Conservation (phyloP, 35 echinoderm and acorn worm species). For the Chiridota heheva region DNA sequence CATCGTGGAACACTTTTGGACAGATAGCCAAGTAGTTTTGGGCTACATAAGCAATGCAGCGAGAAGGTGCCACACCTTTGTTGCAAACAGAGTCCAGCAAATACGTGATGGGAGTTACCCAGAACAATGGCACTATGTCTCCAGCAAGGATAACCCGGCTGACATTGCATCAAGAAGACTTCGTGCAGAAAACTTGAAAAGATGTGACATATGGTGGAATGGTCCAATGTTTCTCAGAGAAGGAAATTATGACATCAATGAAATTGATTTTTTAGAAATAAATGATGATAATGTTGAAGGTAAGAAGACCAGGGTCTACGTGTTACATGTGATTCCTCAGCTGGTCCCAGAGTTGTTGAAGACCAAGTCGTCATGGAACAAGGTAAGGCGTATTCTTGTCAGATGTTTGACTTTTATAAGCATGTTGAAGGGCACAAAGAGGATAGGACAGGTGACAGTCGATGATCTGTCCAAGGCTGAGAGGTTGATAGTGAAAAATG, state of each 20-base stretch:
- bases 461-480: constrained; percentile 40
- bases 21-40: constrained; percentile 68
- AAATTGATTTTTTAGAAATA: not conserved
- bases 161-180: constrained; percentile 55
- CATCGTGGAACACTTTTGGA: constrained; percentile 43
- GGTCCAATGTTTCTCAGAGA: constrained; percentile 27
- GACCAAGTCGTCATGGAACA: constrained; percentile 31
- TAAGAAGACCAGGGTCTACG: constrained; percentile 33
- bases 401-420: constrained; percentile 22
- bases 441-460: not conserved
- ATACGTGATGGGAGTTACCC: constrained; percentile 37
- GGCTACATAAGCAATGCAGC: constrained; percentile 59
- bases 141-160: constrained; percentile 47
- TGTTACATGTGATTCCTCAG: not conserved
- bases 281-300: constrained; percentile 62
- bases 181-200: constrained; percentile 1
- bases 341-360: constrained; percentile 29
- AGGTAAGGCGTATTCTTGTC: constrained; percentile 39
- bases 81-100: constrained; percentile 49
- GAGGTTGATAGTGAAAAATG: constrained; percentile 4
- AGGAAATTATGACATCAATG: not conserved
- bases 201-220: constrained; percentile 38
- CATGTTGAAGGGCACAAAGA: constrained; percentile 20
- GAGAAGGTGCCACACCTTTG: constrained; percentile 54
- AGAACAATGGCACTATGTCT: constrained; percentile 53